These are phyloP conservation scores for Drosophila pruinosa DNA, from an alignment of 1,140 invertebrate genomes.

Conservation along the genomic window DNA sequence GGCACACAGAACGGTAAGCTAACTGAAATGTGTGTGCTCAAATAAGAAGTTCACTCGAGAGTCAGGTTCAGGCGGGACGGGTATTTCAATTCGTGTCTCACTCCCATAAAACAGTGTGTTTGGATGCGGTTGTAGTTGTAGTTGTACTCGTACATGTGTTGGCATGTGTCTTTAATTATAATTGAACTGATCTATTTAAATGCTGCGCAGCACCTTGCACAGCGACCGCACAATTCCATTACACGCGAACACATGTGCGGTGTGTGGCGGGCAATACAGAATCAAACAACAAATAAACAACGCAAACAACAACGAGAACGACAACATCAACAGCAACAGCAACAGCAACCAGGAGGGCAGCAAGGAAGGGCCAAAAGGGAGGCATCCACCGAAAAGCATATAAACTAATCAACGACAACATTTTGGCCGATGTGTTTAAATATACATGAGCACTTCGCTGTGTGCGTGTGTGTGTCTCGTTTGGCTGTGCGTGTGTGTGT, in stretches of 20 bases:
- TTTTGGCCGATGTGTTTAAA: conserved; percentile 41
- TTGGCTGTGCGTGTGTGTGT: not conserved
- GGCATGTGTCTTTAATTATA: conserved; percentile 11
- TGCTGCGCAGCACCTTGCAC: not conserved
- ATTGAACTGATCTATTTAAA: conserved; percentile 17
- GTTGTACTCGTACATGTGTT: not conserved
- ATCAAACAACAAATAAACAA: conserved; percentile 11
- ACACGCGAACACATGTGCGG: not conserved
- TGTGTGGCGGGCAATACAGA: not conserved
- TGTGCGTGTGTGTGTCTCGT: not conserved
- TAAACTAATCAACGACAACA: conserved; percentile 57
- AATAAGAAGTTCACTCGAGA: no score
- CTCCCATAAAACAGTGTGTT: not conserved
- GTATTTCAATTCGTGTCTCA: not conserved
- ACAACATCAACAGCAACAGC: not conserved
- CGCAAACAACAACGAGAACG: not conserved
- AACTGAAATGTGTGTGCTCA: no score
- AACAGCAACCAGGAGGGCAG: not conserved
- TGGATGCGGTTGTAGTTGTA: not conserved
- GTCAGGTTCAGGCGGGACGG: no score
- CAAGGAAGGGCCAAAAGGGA: not conserved
- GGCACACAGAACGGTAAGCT: no score
- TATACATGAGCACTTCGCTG: conserved; percentile 32
- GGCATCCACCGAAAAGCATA: conserved; percentile 31
- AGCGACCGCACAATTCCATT: conserved; percentile 4